Percentiles rank a stretch among this genome's conserved stretches.
phyloP scores from a whole-genome alignment of 2,888 invertebrate species.

The Pachydiplax longipennis region DNA sequence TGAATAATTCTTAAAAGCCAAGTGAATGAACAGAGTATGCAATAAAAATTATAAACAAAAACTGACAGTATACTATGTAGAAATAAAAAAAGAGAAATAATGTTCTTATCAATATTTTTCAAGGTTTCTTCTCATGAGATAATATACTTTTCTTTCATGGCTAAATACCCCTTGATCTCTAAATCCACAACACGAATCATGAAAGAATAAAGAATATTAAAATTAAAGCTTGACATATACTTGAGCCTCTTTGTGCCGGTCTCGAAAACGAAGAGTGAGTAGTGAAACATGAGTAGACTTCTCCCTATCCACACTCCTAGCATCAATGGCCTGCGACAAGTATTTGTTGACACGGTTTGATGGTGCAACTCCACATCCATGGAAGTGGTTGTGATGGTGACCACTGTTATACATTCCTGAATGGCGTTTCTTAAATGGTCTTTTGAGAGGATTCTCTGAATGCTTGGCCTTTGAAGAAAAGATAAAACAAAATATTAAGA shows the following conservation, averaged over 20 bases:
- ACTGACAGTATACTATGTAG: no score
- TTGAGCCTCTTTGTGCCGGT: slow-evolving; percentile 82
- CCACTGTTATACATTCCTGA: slow-evolving; percentile 77
- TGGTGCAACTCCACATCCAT: slow-evolving; percentile 65
- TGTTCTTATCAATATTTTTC: no score
- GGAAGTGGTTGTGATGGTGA: slow-evolving; percentile 27
- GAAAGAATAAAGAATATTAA: neutral
- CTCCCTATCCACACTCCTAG: slow-evolving; percentile 87
- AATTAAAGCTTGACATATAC: slow-evolving; percentile 59
- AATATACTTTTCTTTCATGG: slow-evolving; percentile 11
- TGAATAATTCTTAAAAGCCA: no score
- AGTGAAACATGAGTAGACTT: slow-evolving; percentile 89
- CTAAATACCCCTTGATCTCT: no score
- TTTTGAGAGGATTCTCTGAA: slow-evolving; percentile 80
- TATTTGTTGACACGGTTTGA: slow-evolving; percentile 92
- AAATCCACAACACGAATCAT: slow-evolving; percentile 11
- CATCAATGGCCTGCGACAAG: slow-evolving; percentile 89
- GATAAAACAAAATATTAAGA: neutral
- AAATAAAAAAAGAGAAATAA: no score
- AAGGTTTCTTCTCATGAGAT: no score
- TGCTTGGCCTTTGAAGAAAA: slow-evolving; percentile 75
- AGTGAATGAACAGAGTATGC: no score
- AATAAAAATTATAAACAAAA: no score
- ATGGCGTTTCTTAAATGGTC: slow-evolving; percentile 87
- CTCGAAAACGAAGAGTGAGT: slow-evolving; percentile 84